Evolutionary conservation across 2,113 vertebrate genomes (phyloP), one percentile per base, ranked within the genome.

Genomic region (Chaetorhynchus papuensis): DNA sequence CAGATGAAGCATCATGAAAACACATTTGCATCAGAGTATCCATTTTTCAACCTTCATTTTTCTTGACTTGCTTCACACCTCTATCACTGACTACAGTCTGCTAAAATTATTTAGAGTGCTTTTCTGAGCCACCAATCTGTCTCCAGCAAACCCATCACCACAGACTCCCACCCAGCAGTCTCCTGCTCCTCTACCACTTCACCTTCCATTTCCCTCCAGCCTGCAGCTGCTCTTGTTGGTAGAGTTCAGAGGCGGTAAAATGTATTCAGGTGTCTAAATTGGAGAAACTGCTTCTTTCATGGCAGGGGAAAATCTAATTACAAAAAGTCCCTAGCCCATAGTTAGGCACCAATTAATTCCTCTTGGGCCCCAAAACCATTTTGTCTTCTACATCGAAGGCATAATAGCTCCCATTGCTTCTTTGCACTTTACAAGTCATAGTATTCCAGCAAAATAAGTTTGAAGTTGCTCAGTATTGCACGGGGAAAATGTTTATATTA

Each of bases 331-430:
- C 63, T 66, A 71, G 27, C 22, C 31, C 18, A 83, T 57, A 65
- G 39, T 61, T 52, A 56, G 19, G 28, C 31, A 78, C 23, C 56
- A 87, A 13, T 66, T 71, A 71, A 47, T 54, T 82, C 24, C 12
- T 87, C 27, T 42, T 56, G 47, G 24, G n/a, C n/a, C 15, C 20
- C 21, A 2, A 80, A 64, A 3, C 2, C 19, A 11, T 80, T 88
- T 90, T n/a, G 19, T 44, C 15, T 60, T 35, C n/a, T 53, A 47
- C 17, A 10, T 4, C 0, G 0, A 88, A 86, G 45, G 39, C 57
- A 44, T 39, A 78, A 78, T 33, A 90, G 6, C 2, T 81, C 31
- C 17, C 12, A 17, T 41, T 47, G 6, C 41, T 70, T 69, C 56
- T 85, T 59, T 50, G 39, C 12, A 18, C 31, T 59, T 94, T 71